A percentile compares a stretch with the other conserved stretches of the same genome.
These are phyloP conservation scores for Muntiacus muntjak DNA, from an alignment of 2,113 vertebrate species.

Conservation along the genomic window DNA sequence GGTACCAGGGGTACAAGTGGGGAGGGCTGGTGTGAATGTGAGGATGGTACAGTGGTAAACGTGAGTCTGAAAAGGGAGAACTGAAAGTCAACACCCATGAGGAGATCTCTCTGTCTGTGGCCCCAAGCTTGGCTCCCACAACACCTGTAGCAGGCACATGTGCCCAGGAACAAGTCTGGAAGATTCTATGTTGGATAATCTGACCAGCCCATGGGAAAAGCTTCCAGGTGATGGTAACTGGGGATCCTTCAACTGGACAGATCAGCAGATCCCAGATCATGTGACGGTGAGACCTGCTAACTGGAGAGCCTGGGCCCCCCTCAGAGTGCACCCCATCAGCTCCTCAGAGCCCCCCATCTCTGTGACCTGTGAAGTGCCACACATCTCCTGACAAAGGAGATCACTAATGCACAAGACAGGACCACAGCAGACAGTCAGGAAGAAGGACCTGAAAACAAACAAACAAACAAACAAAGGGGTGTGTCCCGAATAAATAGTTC, in stretches of 20 bases:
- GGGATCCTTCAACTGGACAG: neutral
- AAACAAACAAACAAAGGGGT: neutral
- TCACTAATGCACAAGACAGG: neutral
- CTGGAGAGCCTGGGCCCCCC: too few species aligned
- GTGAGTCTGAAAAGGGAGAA: neutral
- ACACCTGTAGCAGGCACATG: neutral
- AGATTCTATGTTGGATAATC: neutral
- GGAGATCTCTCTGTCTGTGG: neutral
- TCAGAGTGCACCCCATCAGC: neutral
- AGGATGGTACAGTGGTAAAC: fast-evolving
- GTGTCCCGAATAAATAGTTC: neutral
- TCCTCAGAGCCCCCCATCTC: neutral
- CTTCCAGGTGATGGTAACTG: neutral
- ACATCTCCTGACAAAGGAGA: neutral
- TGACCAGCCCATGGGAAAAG: neutral
- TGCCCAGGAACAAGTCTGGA: neutral
- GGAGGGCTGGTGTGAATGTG: fast-evolving
- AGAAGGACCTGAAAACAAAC: neutral
- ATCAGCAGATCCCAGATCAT: neutral
- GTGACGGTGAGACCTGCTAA: neutral
- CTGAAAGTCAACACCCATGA: neutral
- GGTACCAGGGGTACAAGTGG: neutral
- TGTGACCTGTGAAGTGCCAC: neutral
- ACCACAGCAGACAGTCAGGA: neutral
- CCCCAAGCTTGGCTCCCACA: neutral